Percentiles rank a stretch among this genome's conserved stretches.
Evolutionary conservation across 1,140 invertebrate genomes (phyloP).

Genomic region (Drosophila saltans): DNA sequence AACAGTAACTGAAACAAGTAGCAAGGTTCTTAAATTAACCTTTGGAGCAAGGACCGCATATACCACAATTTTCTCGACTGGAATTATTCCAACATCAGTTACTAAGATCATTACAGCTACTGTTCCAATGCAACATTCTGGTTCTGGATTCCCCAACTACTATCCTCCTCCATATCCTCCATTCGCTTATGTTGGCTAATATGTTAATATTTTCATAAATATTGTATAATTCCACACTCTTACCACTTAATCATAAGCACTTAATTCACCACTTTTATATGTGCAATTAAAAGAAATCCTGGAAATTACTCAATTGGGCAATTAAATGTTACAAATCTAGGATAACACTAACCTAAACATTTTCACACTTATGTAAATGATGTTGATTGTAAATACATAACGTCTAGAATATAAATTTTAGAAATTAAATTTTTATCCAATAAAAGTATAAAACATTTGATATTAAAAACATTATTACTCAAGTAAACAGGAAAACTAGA

Average conservation of each 20-base stretch:
- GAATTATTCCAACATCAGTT: slow-evolving; percentile 91
- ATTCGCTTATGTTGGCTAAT: slow-evolving; percentile 90
- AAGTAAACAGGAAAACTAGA: no score
- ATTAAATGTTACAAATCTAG: slow-evolving; percentile 16
- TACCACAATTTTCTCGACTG: slow-evolving; percentile 93
- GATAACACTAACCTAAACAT: slow-evolving; percentile 10
- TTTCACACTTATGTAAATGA: slow-evolving; percentile 13
- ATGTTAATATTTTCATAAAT: slow-evolving; percentile 18
- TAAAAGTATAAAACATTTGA: not conserved
- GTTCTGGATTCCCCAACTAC: slow-evolving; percentile 89
- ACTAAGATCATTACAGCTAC: slow-evolving; percentile 92
- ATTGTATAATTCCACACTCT: not conserved
- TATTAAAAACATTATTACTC: not conserved
- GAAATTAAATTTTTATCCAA: slow-evolving; percentile 13
- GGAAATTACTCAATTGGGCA: slow-evolving; percentile 14
- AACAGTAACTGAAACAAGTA: slow-evolving; percentile 90
- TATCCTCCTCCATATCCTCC: slow-evolving; percentile 83
- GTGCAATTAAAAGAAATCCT: slow-evolving; percentile 5
- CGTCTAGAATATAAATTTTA: slow-evolving; percentile 9
- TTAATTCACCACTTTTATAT: slow-evolving; percentile 7
- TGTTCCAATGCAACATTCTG: slow-evolving; percentile 89
- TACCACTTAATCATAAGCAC: slow-evolving; percentile 4
- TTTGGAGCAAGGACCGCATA: slow-evolving; percentile 95
- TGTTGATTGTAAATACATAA: slow-evolving; percentile 20
- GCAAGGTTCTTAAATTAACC: slow-evolving; percentile 92